Evolutionary conservation across 2,113 vertebrate species (phyloP), one percentile per base, ranked within the genome.

Genomic region (Pholis gunnellus): DNA sequence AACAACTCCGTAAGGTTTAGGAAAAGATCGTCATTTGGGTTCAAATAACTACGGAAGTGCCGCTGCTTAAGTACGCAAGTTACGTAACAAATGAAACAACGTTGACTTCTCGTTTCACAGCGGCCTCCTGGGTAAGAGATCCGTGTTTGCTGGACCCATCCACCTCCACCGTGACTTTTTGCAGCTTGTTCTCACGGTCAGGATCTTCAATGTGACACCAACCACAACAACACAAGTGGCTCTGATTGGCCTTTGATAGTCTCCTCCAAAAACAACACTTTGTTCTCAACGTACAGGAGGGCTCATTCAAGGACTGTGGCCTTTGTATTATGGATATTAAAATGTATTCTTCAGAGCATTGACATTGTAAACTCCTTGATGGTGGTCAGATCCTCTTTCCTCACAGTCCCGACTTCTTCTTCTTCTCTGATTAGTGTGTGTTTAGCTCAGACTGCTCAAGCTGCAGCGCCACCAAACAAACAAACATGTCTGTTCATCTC

Each of bases 181-280:
- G 11, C n/a, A 29, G 65, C 18, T 7, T 36, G 20, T 66, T 73
- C 42, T 42, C 61, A 60, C 14, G 1, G 44, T 54, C 34, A 9
- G 1, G 3, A 1, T 46, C 22, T 27, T 54, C 63, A 83, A 1
- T 66, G 40, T 78, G 74, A 50, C 50, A 71, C 36, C 73, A 76
- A 82, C 48, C 38, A 66, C 18, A 57, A 29, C 17, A 54, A 57
- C 10, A 15, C 31, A 22, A 64, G 73, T 38, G 67, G 36, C 38
- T 71, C 36, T 64, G 25, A 71, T 29, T 69, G 25, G 25, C 50
- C 67, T 72, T 34, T 59, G 9, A 66, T 78, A 22, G 40, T 31
- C 1, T 38, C 36, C 18, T n/a, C 38, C 6, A 50, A 36, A 6
- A 46, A 46, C 25, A 64, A 8, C n/a, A n/a, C n/a, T 2, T 22